These are phyloP conservation scores for Apteryx mantelli DNA, from an alignment of 2,113 vertebrate species.

Conservation along the genomic window DNA sequence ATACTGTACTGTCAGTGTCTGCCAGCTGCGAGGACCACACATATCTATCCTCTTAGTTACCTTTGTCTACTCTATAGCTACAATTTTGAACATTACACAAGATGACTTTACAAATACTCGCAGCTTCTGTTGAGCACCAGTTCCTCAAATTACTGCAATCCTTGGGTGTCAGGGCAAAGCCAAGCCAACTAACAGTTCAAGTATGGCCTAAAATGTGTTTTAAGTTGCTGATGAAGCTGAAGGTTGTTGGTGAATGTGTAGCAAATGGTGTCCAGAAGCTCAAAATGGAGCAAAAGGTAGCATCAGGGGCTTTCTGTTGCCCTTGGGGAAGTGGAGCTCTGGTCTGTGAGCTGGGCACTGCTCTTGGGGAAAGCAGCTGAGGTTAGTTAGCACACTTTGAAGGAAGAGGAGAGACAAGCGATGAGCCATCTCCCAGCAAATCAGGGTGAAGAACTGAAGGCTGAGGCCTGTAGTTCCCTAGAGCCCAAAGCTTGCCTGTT, in stretches of 20 bases:
- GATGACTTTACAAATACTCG: not conserved
- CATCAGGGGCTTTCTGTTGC: not conserved
- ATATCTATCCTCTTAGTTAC: too few species aligned
- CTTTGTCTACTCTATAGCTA: too few species aligned
- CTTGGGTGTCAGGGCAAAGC: not conserved
- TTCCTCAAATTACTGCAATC: not conserved
- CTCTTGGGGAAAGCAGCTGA: not conserved
- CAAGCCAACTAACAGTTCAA: not conserved
- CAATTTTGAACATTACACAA: fast-evolving
- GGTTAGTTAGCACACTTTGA: not conserved
- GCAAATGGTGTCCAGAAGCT: not conserved
- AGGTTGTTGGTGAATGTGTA: not conserved
- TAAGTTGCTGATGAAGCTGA: not conserved
- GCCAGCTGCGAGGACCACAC: too few species aligned
- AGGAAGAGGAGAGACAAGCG: not conserved
- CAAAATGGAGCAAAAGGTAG: not conserved
- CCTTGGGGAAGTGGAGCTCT: fast-evolving
- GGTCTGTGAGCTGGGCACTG: fast-evolving
- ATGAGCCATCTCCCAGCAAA: not conserved
- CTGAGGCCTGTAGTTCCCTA: not conserved
- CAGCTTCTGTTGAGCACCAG: not conserved
- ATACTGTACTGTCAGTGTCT: not conserved
- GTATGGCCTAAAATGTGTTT: not conserved
- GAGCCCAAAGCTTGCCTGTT: not conserved
- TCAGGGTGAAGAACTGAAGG: fast-evolving